Evolutionary conservation across 2,888 invertebrate species (phyloP), one percentile per base, ranked within the genome.

Genomic region (Pollenia labialis): DNA sequence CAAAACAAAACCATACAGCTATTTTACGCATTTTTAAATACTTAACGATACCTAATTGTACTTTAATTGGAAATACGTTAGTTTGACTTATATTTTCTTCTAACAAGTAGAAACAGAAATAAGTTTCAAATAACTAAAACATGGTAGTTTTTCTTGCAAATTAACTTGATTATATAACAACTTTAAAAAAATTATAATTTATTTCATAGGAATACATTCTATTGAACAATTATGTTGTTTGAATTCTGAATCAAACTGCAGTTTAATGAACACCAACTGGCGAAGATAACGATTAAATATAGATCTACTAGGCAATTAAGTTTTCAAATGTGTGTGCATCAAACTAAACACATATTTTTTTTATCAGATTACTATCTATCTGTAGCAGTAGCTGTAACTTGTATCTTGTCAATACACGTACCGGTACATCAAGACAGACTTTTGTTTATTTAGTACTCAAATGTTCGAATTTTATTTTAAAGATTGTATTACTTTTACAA

Each of bases 401-500:
- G 18, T 50, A 74, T 74, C 16, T 62, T 48, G 40, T 56, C 58
- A 11, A 40, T 48, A 48, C 2, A 2, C 4, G n/a, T 16, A 40
- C 3, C 4, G 9, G 18, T 62, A 16, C 14, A 12, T 2, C 16
- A 18, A n/a, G 56, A 44, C 2, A 71, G 32, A 71, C 14, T 2
- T 32, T 7, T 74, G 50, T 32, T 68, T 48, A 48, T 50, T 62
- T 64, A 23, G 48, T 58, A 60, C 60, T 68, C 16, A 52, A 42
- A 48, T 44, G 68, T 69, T 54, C 62, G 54, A 40, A 76, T 76
- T 32, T 64, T 50, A 79, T 84, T 83, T 52, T 44, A 58, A 18
- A 58, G 50, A 81, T 75, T 23, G 74, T 69, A 82, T 85, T 69
- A 69, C 77, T 77, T 42, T 32, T 6, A 52, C 42, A 42, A 32